phyloP scores from a whole-genome alignment of 2,113 vertebrate genomes.

The Hystrix cristata region DNA sequence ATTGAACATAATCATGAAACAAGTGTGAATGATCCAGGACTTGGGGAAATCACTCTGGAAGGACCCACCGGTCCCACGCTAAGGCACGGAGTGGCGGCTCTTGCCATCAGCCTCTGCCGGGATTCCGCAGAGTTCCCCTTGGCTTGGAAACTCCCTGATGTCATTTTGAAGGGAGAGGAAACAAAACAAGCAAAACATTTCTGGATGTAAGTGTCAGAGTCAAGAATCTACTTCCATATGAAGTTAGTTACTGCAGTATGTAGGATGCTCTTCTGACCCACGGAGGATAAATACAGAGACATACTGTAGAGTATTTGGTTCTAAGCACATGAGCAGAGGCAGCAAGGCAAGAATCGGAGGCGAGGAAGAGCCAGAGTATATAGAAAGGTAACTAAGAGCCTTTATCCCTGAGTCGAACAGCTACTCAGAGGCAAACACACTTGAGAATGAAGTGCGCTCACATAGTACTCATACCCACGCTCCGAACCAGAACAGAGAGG shows the following conservation, averaged over 20 bases:
- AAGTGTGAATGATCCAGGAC: background rate
- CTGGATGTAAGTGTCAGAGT: conserved; percentile 32
- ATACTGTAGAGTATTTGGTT: background rate
- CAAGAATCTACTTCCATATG: conserved; percentile 10
- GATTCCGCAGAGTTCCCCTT: background rate
- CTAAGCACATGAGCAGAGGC: background rate
- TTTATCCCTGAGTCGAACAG: background rate
- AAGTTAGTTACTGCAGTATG: background rate
- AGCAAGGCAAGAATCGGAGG: background rate
- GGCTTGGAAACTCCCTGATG: conserved; percentile 15
- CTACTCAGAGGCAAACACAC: background rate
- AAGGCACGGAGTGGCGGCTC: background rate
- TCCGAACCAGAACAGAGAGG: background rate
- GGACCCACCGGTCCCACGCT: background rate
- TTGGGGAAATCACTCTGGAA: conserved; percentile 1
- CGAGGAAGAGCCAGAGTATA: background rate
- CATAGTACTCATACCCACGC: background rate
- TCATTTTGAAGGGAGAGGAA: conserved; percentile 32
- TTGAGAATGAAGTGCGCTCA: background rate
- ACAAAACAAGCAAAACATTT: background rate
- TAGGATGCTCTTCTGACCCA: background rate
- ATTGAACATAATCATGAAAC: conserved; percentile 39
- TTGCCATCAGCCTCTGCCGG: background rate
- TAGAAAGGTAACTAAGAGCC: background rate
- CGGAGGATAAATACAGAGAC: background rate